Evolutionary conservation across 2,888 invertebrate genomes (phyloP), one percentile per base, ranked within the genome.

Genomic region (Epinotia ramella): DNA sequence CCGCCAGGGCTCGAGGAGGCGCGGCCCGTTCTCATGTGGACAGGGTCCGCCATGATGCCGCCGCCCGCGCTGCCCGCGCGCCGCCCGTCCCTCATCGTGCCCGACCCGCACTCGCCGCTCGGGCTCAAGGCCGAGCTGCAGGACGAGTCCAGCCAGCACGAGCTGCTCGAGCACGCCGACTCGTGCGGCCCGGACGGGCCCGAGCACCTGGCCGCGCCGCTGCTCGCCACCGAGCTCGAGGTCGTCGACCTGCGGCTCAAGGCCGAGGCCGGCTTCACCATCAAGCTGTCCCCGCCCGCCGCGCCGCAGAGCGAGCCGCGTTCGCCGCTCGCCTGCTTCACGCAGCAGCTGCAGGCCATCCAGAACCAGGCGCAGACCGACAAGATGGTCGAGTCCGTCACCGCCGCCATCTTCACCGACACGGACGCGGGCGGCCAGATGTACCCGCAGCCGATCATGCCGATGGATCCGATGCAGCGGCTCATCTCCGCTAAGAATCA

Each of bases 211-310:
- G 77, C 85, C 18, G 92, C 92, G 40, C 6, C n/a, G n/a, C n/a
- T n/a, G n/a, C n/a, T n/a, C n/a, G n/a, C n/a, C n/a, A n/a, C 6
- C 65, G 93, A 95, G n/a, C 88, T 95, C 65, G 92, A 91, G 79
- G 96, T 95, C n/a, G 96, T 96, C 76, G 97, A 96, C 89, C 93
- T 96, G 63, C 91, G 96, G 28, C 96, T 96, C 92, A 97, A 97
- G 84, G 94, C 96, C 62, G 95, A 96, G 86, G 90, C 92, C 75
- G 94, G 24, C 59, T 60, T 88, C 67, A 89, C 91, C 24, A 95
- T 94, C 63, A 95, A 96, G 73, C 95, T 96, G 24, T 96, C 96
- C 81, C 95, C 88, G 85, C 87, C 87, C 81, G 89, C 83, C 83
- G 84, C 84, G 82, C 91, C 76, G 86, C 85, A 82, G 88, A 89